Evolutionary conservation across 35 echinoderm and acorn worm species (phyloP), one percentile per base, ranked within the genome.

Genomic region (Ophiothrix spiculata): DNA sequence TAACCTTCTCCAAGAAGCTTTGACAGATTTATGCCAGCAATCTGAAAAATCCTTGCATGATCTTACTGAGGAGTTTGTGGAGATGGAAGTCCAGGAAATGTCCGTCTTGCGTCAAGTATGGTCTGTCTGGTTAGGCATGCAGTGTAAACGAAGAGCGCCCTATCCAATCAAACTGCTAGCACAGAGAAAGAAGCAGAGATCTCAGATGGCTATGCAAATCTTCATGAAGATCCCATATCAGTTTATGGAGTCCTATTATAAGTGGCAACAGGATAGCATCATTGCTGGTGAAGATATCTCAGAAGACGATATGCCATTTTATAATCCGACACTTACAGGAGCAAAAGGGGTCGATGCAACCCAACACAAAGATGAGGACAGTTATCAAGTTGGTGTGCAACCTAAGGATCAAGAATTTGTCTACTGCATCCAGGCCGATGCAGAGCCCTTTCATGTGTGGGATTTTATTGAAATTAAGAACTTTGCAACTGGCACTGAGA

Each of bases 271-370:
- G 25, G 60, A 69, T 69, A 28, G 60, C 8, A n/a, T 69, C 4
- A 69, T 69, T 25, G 75, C 32, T 37, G 34, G 42, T 31, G 36
- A n/a, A 84, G 38, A 35, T 13, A 76, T 38, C 39, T 38, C n/a
- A 2, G 28, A 34, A 35, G 46, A 14, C 31, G 56, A 73, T 31
- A 39, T 87, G 21, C 42, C 33, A 33, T 87, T 81, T 77, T 80
- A 82, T 79, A 92, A 92, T 17, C 90, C 90, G 0, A 92, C 90
- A 8, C 79, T 92, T 33, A 87, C 90, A 19, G 84, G 84, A 33
- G 34, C 49, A 19, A 28, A n/a, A 4, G 60, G 23, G 3, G 17
- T 2, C 1, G 60, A 69, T 69, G 60, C 1, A 69, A 15, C 69
- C 38, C 39, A 35, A 35, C 56, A 42, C 28, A 31, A 38, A 25